Evolutionary conservation across 2,797 vertebrate genomes (phyloP), one percentile per base, ranked within the genome.

Genomic region (Chloroceryle amazona): DNA sequence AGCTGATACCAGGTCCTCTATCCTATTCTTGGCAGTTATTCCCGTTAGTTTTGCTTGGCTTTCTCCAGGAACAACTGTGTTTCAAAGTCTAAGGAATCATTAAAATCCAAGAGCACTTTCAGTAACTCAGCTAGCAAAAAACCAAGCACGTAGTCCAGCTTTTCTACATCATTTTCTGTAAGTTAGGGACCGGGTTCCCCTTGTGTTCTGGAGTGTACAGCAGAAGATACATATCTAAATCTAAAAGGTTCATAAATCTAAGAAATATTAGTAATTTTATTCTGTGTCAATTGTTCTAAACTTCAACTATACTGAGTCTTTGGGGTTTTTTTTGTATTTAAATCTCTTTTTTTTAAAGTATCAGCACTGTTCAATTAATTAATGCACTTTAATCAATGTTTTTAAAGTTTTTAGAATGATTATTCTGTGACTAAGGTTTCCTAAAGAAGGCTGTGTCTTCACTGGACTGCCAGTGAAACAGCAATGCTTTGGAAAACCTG

Each of bases 351-450:
- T 28, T 90, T 83, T 23, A 41, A 94, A 94, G 52, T 83, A 63
- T 80, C 23, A 16, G 72, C 79, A 79, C 70, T 86, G 85, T 75
- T 86, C 18, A 81, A 66, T 88, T 75, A 90, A 54, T 74, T 63
- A 86, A 75, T 89, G 93, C 80, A 94, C 90, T 96, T 95, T 92
- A 90, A 89, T n/a, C n/a, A n/a, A n/a, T n/a, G n/a, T n/a, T n/a
- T n/a, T 62, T 0, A 10, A 37, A 1, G 10, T 74, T 83, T 91
- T 68, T 74, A 81, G 47, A 20, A n/a, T 75, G 18, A 16, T 35
- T 86, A 58, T 60, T 79, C 22, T 1, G 1, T 25, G 21, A 83
- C 28, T 71, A 5, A 42, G 44, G 31, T 84, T 72, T 84, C 37
- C 9, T 46, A 23, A 66, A 82, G 29, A 46, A 81, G 44, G 28